Evolutionary conservation across 2,888 invertebrate species (phyloP), one percentile per base, ranked within the genome.

Genomic region (Pollenia griseotomentosa): DNA sequence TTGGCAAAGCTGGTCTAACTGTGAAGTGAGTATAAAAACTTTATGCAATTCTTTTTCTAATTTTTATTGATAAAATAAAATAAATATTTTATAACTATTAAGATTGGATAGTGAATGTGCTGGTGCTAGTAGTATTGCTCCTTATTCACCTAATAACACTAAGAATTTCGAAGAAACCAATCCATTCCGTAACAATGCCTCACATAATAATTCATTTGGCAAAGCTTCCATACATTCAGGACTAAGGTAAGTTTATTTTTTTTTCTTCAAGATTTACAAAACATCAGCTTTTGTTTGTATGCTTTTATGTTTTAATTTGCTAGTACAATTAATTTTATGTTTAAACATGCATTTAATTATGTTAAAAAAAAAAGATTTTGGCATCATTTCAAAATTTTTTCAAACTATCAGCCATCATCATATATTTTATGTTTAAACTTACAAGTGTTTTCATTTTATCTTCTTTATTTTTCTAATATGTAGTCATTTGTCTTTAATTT

Each of bases 1-100:
- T 94, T 89, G 94, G 94, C 70, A 94, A 94, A 89, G 92, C 93
- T 44, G 94, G 94, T 44, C 89, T 94, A 65, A 92, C 93, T 90
- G 91, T 93, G 71, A 92, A 92, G 91, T 93, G 90, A 88, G 91
- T 88, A 42, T 42, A 65, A 73, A 6, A 33, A 33, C 6, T 33
- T 73, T 11, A 8, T 63, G 44, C n/a, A 42, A n/a, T 19, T 7
- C 1, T 14, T 42, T 51, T 19, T 42, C 4, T 8, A 70, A 33
- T 63, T 16, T n/a, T 14, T 8, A 40, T 5, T n/a, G n/a, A 11
- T 11, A 16, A 46, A 44, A 53, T 19, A 1, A 44, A n/a, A 48
- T 19, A 7, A 48, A 16, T 51, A 48, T 6, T 51, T 7, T 9
- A 16, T 16, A 44, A 46, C 83, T 57, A 81, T 88, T 1, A 73